phyloP scores from a whole-genome alignment of 2,113 vertebrate genomes.

The Oenanthe oenanthe region DNA sequence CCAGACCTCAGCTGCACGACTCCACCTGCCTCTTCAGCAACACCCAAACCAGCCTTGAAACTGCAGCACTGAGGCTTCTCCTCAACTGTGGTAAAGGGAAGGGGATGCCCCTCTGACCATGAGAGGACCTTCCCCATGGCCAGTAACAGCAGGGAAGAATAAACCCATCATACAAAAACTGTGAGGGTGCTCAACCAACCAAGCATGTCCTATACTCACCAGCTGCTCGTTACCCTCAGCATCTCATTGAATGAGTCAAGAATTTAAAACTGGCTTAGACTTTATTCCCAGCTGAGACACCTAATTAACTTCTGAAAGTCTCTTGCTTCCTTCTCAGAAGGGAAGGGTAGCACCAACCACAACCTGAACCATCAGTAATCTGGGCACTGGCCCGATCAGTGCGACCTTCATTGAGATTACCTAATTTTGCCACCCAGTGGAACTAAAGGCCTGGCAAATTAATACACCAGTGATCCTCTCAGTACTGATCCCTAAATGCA shows the following conservation, averaged over 20 bases:
- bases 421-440: background rate
- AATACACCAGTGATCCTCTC: conserved; percentile 34
- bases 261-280: background rate
- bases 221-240: background rate
- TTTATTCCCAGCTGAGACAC: background rate
- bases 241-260: background rate
- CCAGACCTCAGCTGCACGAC: background rate
- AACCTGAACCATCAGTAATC: background rate
- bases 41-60: background rate
- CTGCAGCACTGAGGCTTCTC: background rate
- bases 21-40: background rate
- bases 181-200: background rate
- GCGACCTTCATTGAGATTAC: background rate
- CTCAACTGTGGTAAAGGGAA: background rate
- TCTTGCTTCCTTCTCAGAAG: background rate
- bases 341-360: background rate
- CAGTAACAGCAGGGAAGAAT: background rate
- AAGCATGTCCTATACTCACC: background rate
- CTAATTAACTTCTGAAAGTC: background rate
- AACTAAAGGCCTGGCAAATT: conserved; percentile 64
- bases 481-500: conserved; percentile 52
- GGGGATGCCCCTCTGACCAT: fast-evolving
- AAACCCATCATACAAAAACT: background rate
- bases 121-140: background rate
- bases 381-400: background rate